Percentiles rank a stretch among this genome's conserved stretches.
Evolutionary conservation across 2,797 vertebrate genomes (phyloP).

Genomic region (Neomorphus geoffroyi): DNA sequence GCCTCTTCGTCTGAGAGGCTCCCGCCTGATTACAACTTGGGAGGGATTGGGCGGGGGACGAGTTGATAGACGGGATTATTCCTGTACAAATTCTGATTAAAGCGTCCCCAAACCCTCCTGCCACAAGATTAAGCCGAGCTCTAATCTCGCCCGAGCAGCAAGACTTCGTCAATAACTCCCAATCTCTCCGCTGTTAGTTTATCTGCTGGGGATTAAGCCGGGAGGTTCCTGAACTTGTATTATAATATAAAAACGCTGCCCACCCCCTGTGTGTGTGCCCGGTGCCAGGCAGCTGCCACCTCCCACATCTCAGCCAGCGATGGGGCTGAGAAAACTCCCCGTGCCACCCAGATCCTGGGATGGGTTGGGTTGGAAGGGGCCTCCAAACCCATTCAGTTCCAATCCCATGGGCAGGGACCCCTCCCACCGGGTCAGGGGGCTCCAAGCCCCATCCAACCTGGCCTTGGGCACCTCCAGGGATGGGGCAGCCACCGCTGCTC

Average conservation of each 20-base stretch:
- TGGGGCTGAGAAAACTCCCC: background rate
- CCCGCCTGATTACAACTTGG: slow-evolving; percentile 58
- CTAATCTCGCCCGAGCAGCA: slow-evolving; percentile 74
- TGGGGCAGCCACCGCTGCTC: too few species aligned
- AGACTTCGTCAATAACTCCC: slow-evolving; percentile 76
- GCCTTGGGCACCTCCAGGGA: too few species aligned
- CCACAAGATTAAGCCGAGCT: slow-evolving; percentile 71
- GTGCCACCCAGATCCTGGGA: background rate
- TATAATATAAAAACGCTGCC: background rate
- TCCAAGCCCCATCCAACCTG: too few species aligned
- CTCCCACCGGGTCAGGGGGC: too few species aligned
- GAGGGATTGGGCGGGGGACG: slow-evolving; percentile 63
- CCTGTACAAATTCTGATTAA: slow-evolving; percentile 83
- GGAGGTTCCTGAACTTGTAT: slow-evolving; percentile 51
- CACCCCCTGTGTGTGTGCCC: background rate
- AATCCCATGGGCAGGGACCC: too few species aligned
- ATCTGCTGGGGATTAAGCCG: slow-evolving; percentile 77
- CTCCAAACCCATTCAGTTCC: too few species aligned
- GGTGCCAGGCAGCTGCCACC: background rate
- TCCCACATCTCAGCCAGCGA: background rate
- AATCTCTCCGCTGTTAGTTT: slow-evolving; percentile 76
- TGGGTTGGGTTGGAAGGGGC: too few species aligned
- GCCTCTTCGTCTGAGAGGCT: slow-evolving; percentile 37
- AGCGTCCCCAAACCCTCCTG: slow-evolving; percentile 67
- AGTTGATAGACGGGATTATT: slow-evolving; percentile 80